Percentiles rank a stretch among this genome's conserved stretches.
These are phyloP conservation scores for Vanessa atalanta DNA, from an alignment of 1,140 invertebrate genomes.

Conservation along the genomic window DNA sequence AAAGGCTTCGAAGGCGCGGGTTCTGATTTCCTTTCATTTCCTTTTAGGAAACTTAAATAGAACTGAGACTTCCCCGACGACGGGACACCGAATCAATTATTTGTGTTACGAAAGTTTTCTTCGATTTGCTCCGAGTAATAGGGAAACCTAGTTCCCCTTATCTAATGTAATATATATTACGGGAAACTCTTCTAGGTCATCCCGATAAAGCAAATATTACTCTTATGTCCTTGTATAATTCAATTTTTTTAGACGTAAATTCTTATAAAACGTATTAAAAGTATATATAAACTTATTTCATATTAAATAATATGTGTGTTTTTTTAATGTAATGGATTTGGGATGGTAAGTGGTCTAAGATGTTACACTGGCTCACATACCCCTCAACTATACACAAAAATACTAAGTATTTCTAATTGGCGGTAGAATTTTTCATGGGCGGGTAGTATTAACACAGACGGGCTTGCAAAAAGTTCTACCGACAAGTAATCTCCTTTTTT, in stretches of 20 bases:
- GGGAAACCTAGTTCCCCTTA: slow-evolving; percentile 52
- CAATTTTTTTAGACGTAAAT: background rate
- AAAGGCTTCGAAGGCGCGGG: slow-evolving; percentile 71
- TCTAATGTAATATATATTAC: slow-evolving; percentile 36
- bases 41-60: slow-evolving; percentile 80
- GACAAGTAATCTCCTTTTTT: too few relatives aligned
- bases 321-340: too few relatives aligned
- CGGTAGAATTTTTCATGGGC: too few relatives aligned
- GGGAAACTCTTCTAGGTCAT: slow-evolving; percentile 6
- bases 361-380: too few relatives aligned
- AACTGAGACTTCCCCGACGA: slow-evolving; percentile 78
- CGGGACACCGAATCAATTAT: slow-evolving; percentile 78
- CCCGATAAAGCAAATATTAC: background rate
- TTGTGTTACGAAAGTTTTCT: slow-evolving; percentile 74
- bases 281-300: too few relatives aligned
- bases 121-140: slow-evolving; percentile 68
- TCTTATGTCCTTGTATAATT: background rate
- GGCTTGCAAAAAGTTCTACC: too few relatives aligned
- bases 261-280: background rate
- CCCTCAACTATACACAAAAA: too few relatives aligned
- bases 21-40: slow-evolving; percentile 80
- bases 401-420: too few relatives aligned
- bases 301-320: too few relatives aligned
- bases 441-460: too few relatives aligned
- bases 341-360: too few relatives aligned